Base-by-base conservation (phyloP, 2,888 invertebrate species). In the Colletes collaris region DNA sequence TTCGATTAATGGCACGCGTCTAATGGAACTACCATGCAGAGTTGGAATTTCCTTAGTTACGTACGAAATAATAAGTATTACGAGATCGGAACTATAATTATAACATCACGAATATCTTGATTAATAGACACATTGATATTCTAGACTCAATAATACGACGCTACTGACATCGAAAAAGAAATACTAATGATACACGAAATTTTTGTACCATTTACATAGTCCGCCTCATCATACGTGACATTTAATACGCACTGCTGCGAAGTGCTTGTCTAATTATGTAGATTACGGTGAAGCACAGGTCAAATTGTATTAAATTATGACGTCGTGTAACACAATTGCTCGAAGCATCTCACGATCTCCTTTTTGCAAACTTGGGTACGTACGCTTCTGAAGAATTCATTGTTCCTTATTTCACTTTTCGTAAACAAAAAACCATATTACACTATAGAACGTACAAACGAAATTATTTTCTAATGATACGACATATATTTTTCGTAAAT, bases 221-320 rank as follows among this genome's bases (percentile, higher is more conserved):
- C 16, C 19, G n/a, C 40, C 37, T 7, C 19, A 59, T 46, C 37
- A 19, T 13, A 8, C 19, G 8, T 27, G 64, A 37, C 49, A 40
- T 2, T 64, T 13, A 49, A 55, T 68, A 55, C 13, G 6, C 4
- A 16, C 35, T 19, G 11, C 52, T 8, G 40, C 27, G n/a, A 65
- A 68, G 27, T 35, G 16, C 74, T 56, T 16, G 50, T 59, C 19
- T 79, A 76, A 84, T 84, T 84, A 85, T 78, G 75, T 13, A 73
- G 53, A 85, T 82, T 76, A 59, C 35, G n/a, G 27, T 35, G 66
- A 66, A 79, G 49, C 37, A 66, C 13, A 16, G 71, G 71, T 78
- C 75, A 75, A 68, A 10, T 73, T 13, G 7, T 35, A 72, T 46
- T 44, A 79, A 27, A 40, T 68, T 73, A 55, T 56, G 63, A 60